Percentiles rank a stretch among this genome's conserved stretches.
These are phyloP conservation scores for Acronicta aceris DNA, from an alignment of 2,888 invertebrate species.

Conservation along the genomic window DNA sequence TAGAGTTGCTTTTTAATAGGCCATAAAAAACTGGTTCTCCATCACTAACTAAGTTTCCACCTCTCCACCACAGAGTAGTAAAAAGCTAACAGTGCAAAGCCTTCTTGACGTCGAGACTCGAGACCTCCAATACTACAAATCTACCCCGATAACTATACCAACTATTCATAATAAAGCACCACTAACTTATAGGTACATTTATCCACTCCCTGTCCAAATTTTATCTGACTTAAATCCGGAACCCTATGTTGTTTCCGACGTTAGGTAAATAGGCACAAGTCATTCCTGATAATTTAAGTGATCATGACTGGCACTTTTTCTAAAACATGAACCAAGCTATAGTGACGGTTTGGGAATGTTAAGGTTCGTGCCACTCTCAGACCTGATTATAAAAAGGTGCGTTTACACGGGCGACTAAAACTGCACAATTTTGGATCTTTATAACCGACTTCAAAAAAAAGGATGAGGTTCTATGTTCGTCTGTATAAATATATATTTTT, in stretches of 20 bases:
- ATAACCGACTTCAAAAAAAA: no score
- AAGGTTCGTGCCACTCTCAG: background rate
- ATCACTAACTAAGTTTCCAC: no score
- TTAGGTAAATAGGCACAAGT: constrained; percentile 6
- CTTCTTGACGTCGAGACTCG: background rate
- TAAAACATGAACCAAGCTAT: constrained; percentile 5
- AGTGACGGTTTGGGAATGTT: constrained; percentile 3
- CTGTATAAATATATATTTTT: no score
- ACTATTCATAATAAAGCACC: constrained; percentile 1
- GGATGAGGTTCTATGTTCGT: no score
- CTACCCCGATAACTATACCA: background rate
- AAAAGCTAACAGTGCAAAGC: no score
- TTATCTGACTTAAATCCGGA: background rate
- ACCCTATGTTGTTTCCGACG: constrained; percentile 19
- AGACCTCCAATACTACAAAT: background rate
- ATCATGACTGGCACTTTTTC: constrained; percentile 17
- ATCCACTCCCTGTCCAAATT: background rate
- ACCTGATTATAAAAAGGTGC: background rate
- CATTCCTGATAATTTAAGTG: constrained; percentile 20
- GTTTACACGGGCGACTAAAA: background rate
- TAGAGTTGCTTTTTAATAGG: no score
- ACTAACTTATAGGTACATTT: constrained; percentile 7
- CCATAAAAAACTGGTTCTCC: no score
- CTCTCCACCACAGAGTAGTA: no score
- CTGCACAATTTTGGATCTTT: no score